A percentile compares a stretch with the other conserved stretches of the same genome.
phyloP scores from a whole-genome alignment of 2,888 invertebrate species.

The Osmoderma eremita region DNA sequence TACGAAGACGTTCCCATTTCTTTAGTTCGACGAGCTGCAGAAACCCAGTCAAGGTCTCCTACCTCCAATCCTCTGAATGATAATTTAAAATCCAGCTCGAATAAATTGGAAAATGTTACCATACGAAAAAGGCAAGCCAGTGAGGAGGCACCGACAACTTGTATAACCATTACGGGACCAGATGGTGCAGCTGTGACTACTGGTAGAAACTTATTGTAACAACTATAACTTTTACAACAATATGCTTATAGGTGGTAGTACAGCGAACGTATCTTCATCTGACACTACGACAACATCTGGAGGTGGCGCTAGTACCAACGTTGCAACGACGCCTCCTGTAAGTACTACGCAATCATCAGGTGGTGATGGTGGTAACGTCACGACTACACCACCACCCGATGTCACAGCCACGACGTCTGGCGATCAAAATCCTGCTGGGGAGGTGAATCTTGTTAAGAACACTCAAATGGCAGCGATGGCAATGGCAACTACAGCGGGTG shows the following conservation, averaged over 20 bases:
- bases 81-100: background rate
- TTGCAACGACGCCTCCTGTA: background rate
- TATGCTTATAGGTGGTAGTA: background rate
- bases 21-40: slow-evolving; percentile 4
- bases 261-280: background rate
- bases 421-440: background rate
- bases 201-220: background rate
- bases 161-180: background rate
- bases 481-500: slow-evolving; percentile 2
- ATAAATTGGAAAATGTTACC: background rate
- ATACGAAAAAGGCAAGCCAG: slow-evolving; percentile 8
- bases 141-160: slow-evolving; percentile 8
- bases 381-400: background rate
- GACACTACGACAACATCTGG: background rate
- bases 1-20: background rate
- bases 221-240: too few species aligned
- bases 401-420: background rate
- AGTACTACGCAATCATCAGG: background rate
- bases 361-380: background rate
- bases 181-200: background rate
- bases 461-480: background rate
- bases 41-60: background rate
- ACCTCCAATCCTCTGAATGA: background rate
- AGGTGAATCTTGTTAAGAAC: background rate
- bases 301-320: background rate